Evolutionary conservation across 2,113 vertebrate species (phyloP).

Genomic region (Cyprinodon variegatus): DNA sequence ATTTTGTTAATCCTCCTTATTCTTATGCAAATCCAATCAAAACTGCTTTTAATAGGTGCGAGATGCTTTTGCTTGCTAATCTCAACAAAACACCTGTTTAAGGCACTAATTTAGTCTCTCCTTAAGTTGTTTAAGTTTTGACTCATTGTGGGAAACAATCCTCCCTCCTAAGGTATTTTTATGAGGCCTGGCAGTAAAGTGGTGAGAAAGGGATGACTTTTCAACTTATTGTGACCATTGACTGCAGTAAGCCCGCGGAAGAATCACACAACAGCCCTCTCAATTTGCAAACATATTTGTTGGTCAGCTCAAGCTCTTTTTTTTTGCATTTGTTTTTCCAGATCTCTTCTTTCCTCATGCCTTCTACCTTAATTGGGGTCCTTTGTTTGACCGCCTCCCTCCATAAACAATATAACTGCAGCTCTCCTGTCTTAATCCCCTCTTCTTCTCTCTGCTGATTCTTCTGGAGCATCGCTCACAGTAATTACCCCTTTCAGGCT

Average conservation of each 20-base stretch:
- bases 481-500: constrained; percentile 79
- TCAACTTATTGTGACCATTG: constrained; percentile 31
- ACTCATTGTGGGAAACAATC: constrained; percentile 25
- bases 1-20: background rate
- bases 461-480: constrained; percentile 67
- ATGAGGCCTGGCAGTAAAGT: constrained; percentile 48
- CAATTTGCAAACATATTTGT: background rate
- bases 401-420: constrained; percentile 76
- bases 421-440: constrained; percentile 58
- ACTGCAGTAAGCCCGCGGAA: background rate
- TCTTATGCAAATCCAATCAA: background rate
- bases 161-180: constrained; percentile 66
- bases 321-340: constrained; percentile 24
- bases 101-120: constrained; percentile 22
- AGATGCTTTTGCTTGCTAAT: background rate
- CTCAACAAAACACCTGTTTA: constrained; percentile 9
- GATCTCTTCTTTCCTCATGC: constrained; percentile 46
- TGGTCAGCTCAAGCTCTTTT: constrained; percentile 13
- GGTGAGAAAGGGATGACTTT: constrained; percentile 12
- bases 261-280: background rate
- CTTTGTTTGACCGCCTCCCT: constrained; percentile 75
- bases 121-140: constrained; percentile 45
- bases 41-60: background rate
- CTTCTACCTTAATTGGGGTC: constrained; percentile 66
- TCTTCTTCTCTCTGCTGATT: constrained; percentile 54